phyloP scores from a whole-genome alignment of 2,888 invertebrate species.

The Catonia carolina region DNA sequence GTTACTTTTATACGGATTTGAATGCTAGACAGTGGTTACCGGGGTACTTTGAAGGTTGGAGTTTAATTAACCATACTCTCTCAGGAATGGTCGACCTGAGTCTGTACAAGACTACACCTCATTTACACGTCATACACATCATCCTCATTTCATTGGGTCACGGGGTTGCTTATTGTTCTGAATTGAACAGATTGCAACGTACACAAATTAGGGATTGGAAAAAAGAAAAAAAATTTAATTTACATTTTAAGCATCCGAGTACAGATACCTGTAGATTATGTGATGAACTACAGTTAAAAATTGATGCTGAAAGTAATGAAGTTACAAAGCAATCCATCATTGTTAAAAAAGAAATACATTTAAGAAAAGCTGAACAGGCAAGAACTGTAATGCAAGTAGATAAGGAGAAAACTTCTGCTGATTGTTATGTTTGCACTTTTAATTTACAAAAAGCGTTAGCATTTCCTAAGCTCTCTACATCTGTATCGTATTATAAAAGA shows the following conservation, averaged over 20 bases:
- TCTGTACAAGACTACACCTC: too few relatives aligned
- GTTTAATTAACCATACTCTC: too few relatives aligned
- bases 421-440: background rate
- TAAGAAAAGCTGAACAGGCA: slow-evolving; percentile 4
- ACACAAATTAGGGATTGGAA: too few relatives aligned
- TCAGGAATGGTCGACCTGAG: too few relatives aligned
- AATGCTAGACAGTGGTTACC: too few relatives aligned
- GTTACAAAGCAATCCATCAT: slow-evolving; percentile 1
- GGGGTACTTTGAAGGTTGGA: too few relatives aligned
- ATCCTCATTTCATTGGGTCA: too few relatives aligned
- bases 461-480: background rate
- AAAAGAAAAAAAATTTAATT: background rate
- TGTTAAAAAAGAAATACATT: slow-evolving; percentile 5
- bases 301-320: slow-evolving; percentile 3
- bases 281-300: background rate
- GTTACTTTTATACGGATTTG: too few relatives aligned
- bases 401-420: background rate
- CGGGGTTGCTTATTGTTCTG: too few relatives aligned
- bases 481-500: slow-evolving; percentile 1
- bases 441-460: background rate
- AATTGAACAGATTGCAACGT: too few relatives aligned
- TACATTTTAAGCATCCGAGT: background rate
- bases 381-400: slow-evolving; percentile 1
- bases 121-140: too few relatives aligned
- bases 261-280: background rate